Evolutionary conservation across 2,888 invertebrate species (phyloP).

Genomic region (Eupithecia inturbata): DNA sequence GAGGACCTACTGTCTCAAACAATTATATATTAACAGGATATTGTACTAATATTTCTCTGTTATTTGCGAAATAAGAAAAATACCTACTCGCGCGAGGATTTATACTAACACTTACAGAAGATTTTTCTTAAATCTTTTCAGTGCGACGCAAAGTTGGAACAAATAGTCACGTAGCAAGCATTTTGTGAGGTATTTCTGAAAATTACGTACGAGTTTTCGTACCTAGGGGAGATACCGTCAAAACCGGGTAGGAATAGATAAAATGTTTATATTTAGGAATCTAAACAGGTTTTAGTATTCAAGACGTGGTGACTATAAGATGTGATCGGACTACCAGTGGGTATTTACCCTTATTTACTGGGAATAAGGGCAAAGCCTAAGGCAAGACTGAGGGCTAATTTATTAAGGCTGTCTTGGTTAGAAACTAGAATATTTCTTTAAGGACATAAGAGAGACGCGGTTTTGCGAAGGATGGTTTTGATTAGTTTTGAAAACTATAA

Average conservation of each 20-base stretch:
- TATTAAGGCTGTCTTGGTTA: background rate
- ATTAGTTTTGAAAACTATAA: too few relatives aligned
- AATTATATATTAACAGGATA: too few relatives aligned
- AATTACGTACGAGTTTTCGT: slow-evolving; percentile 5
- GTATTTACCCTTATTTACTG: slow-evolving; percentile 1
- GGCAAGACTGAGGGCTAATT: background rate
- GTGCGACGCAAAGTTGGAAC: background rate
- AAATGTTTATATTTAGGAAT: slow-evolving; percentile 4
- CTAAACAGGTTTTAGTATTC: background rate
- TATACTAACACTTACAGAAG: background rate
- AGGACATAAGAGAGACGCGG: background rate
- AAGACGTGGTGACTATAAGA: background rate
- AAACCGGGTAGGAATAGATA: background rate
- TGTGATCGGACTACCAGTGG: slow-evolving; percentile 4
- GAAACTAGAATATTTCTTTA: background rate
- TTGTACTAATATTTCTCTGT: too few relatives aligned
- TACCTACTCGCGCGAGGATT: background rate
- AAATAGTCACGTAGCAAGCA: background rate
- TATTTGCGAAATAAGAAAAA: background rate
- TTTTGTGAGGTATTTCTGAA: slow-evolving; percentile 3
- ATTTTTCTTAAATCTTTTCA: background rate
- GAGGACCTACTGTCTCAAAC: too few relatives aligned
- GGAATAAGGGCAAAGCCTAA: background rate
- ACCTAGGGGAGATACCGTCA: background rate
- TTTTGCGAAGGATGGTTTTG: background rate